phyloP scores from a whole-genome alignment of 2,797 vertebrate species.

The Catostomus latipinnis region DNA sequence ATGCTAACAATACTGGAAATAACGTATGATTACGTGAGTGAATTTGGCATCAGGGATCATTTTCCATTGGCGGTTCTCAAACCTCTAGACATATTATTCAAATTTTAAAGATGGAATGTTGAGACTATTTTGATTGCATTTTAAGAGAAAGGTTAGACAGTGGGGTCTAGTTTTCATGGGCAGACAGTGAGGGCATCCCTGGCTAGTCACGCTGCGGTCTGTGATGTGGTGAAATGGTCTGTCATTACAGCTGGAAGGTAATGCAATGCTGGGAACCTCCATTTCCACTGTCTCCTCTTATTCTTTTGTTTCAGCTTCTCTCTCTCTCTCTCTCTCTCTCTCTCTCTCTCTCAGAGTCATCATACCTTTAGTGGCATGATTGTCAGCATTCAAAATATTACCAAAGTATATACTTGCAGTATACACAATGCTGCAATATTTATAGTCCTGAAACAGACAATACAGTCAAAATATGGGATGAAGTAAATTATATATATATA shows the following conservation, averaged over 20 bases:
- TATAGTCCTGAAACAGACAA: too few species aligned
- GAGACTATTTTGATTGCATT: conserved; percentile 54
- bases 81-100: conserved; percentile 57
- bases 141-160: conserved; percentile 53
- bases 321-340: too few species aligned
- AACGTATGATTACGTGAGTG: conserved; percentile 29
- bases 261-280: conserved; percentile 76
- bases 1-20: conserved; percentile 35
- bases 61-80: conserved; percentile 32
- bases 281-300: conserved; percentile 55
- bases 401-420: too few species aligned
- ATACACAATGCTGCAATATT: too few species aligned
- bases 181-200: conserved; percentile 55
- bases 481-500: too few species aligned
- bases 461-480: too few species aligned
- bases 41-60: conserved; percentile 37
- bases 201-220: conserved; percentile 48
- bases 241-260: conserved; percentile 80
- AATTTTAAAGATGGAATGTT: conserved; percentile 46
- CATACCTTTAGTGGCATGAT: too few species aligned
- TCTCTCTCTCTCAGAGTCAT: not conserved
- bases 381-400: too few species aligned
- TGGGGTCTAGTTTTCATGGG: conserved; percentile 54
- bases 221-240: conserved; percentile 76
- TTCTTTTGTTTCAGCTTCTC: not conserved